phyloP scores from a whole-genome alignment of 2,113 vertebrate genomes.

The Eptesicus fuscus region DNA sequence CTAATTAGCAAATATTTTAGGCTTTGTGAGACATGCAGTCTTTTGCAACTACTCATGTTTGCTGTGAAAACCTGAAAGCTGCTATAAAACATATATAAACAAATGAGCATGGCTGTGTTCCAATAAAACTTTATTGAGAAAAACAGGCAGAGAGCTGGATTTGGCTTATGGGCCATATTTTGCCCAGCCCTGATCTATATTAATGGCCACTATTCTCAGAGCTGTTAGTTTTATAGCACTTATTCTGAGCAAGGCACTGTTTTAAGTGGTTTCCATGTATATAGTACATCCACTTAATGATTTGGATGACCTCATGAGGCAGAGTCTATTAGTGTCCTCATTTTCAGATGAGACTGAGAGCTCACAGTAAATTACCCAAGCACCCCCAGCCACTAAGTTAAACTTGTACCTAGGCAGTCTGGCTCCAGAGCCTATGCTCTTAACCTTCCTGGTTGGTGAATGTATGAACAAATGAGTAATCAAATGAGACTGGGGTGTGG shows the following conservation, averaged over 20 bases:
- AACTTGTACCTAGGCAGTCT: background rate
- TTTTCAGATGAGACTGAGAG: background rate
- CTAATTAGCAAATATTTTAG: background rate
- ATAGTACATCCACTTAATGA: background rate
- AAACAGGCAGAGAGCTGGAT: background rate
- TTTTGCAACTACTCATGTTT: background rate
- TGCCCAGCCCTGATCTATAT: too few species aligned
- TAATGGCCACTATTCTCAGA: background rate
- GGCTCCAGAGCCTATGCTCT: background rate
- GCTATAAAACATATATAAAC: background rate
- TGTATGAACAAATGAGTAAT: background rate
- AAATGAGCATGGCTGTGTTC: background rate
- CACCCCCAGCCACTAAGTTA: background rate
- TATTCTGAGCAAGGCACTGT: background rate
- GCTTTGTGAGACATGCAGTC: background rate
- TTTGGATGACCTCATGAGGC: background rate
- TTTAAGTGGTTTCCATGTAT: background rate
- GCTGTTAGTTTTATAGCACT: background rate
- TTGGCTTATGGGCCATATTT: background rate
- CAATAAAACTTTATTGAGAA: background rate
- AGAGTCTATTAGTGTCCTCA: background rate
- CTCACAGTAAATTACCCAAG: background rate
- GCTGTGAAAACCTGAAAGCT: background rate
- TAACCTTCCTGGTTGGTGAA: background rate
- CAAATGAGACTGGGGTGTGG: background rate